A percentile compares a stretch with the other conserved stretches of the same genome.
Evolutionary conservation across 2,888 invertebrate genomes (phyloP).

Genomic region (Choreutis nemorana): DNA sequence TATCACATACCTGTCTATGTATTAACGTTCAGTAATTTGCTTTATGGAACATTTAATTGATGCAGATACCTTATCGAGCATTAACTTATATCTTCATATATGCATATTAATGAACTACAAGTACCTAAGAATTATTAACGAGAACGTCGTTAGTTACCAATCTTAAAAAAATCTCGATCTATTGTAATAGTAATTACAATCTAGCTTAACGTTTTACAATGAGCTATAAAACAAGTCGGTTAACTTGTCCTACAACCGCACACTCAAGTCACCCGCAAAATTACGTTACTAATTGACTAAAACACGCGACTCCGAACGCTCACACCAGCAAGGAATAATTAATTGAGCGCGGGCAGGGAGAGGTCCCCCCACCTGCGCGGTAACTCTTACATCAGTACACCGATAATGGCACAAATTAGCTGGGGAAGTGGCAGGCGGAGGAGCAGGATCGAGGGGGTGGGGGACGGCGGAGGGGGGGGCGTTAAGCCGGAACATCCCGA

Average conservation of each 20-base stretch:
- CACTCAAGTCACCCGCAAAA: slow-evolving; percentile 65
- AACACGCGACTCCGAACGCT: slow-evolving; percentile 67
- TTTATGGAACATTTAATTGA: no score
- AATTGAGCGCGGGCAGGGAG: slow-evolving; percentile 57
- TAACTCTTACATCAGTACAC: slow-evolving; percentile 67
- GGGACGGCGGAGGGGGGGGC: slow-evolving; percentile 29
- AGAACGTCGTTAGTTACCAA: no score
- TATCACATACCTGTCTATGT: slow-evolving; percentile 13
- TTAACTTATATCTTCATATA: no score
- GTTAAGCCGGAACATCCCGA: slow-evolving; percentile 66
- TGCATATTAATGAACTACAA: no score
- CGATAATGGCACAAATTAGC: slow-evolving; percentile 67
- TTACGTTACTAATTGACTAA: slow-evolving; percentile 67
- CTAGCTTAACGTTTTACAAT: no score
- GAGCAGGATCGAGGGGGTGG: slow-evolving; percentile 19
- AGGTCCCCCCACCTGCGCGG: slow-evolving; percentile 54
- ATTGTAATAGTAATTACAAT: no score
- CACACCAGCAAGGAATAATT: slow-evolving; percentile 65
- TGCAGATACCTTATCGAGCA: no score
- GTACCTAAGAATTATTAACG: no score
- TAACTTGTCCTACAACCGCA: slow-evolving; percentile 42
- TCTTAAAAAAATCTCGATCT: no score
- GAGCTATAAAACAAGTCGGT: slow-evolving; percentile 33
- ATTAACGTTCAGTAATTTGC: no score
- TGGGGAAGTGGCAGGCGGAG: slow-evolving; percentile 55